Conservation (phyloP, 2,113 vertebrate species). For the Zosterops japonicus region DNA sequence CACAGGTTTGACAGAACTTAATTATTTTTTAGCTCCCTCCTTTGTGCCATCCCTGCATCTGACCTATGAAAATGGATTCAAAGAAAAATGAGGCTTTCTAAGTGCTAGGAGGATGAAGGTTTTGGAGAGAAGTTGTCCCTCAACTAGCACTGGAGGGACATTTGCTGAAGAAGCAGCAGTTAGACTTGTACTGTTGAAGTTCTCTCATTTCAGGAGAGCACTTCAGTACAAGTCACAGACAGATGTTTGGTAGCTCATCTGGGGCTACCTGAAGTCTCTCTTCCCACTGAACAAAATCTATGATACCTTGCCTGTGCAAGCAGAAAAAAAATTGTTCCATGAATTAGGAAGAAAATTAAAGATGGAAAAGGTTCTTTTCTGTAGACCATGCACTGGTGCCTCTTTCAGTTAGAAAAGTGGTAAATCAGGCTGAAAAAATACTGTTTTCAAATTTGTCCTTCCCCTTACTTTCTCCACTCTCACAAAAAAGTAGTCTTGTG, state of each 20-base stretch:
- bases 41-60: not conserved
- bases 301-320: not conserved
- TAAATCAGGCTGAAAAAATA: not conserved
- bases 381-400: not conserved
- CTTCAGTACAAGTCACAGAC: not conserved
- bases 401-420: not conserved
- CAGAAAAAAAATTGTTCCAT: not conserved
- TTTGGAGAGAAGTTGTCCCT: not conserved
- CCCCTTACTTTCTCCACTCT: not conserved
- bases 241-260: not conserved
- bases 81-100: not conserved
- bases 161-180: not conserved
- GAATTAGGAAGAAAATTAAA: not conserved
- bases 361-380: not conserved
- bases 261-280: not conserved
- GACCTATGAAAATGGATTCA: not conserved
- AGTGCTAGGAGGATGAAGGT: not conserved
- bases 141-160: not conserved
- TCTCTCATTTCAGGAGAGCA: not conserved
- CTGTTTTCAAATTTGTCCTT: not conserved
- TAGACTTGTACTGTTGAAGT: not conserved
- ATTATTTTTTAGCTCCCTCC: not conserved
- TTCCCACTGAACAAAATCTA: not conserved
- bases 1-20: not conserved
- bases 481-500: not conserved